Base-by-base conservation (phyloP, 2,113 vertebrate species). In the Neomonachus schauinslandi region DNA sequence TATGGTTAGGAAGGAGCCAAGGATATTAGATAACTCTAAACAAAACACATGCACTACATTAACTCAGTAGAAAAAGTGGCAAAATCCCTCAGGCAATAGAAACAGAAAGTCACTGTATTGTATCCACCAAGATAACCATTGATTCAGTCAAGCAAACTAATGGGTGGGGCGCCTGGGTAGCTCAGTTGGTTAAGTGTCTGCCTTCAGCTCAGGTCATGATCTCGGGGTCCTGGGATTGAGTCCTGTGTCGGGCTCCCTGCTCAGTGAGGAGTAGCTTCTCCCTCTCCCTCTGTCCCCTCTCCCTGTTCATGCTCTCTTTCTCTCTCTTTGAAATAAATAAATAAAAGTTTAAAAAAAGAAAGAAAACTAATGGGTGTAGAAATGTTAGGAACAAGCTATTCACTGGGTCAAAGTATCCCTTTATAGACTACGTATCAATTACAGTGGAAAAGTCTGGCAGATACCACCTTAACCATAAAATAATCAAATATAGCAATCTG, bases 41-140 rank as follows among this genome's bases (percentile, higher is more conserved):
- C 21, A 96, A 96, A 94, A 46, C 2, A 24, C 46, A 1, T 7
- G 3, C 51, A 51, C 65, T 79, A 65, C 5, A 24, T 87, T 92
- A 74, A 81, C 5, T 55, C 65, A 83, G 31, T 24, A 61, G 18
- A 74, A 96, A 79, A 76, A 49, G 4, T 57, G 59, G 9, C 24
- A 97, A 92, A 94, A 82, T 83, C 19, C 0, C 21, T 95, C 67
- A 61, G 31, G 21, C 46, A 74, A 69, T 19, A 89, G 28, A 96
- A 72, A 65, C 36, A 57, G 19, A 91, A 96, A 95, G 65, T 46
- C 22, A 94, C 22, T 76, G 5, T 87, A 39, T 21, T 83, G 21
- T 21, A 55, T 65, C 26, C 55, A 96, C 74, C 88, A 84, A 55
- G 57, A 69, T 95, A 79, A 92, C 39, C 77, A 83, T 61, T 95